A percentile compares a stretch with the other conserved stretches of the same genome.
Conservation (phyloP, 2,113 vertebrate genomes). For the Hyaena hyaena region DNA sequence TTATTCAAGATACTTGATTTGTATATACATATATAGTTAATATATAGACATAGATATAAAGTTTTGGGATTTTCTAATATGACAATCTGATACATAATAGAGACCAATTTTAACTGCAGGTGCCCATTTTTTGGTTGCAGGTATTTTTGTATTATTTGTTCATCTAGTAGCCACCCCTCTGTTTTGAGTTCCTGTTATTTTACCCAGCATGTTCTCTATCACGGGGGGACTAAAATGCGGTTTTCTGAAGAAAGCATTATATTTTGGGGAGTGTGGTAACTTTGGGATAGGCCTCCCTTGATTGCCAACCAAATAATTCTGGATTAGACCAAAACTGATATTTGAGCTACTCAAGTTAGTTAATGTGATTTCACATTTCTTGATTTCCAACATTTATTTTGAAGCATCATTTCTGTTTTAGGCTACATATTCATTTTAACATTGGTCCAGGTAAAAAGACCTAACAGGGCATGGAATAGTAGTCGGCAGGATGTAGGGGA, state of each 20-base stretch:
- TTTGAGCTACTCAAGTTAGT: not conserved
- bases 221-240: not conserved
- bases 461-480: not conserved
- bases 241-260: not conserved
- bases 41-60: not conserved
- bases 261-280: not conserved
- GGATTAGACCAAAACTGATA: not conserved
- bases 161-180: not conserved
- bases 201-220: not conserved
- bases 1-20: not conserved
- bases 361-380: not conserved
- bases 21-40: not conserved
- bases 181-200: not conserved
- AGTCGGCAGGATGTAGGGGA: not conserved
- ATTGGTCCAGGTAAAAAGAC: not conserved
- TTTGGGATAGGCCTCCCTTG: not conserved
- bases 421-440: not conserved
- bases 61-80: not conserved
- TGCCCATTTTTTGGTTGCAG: not conserved
- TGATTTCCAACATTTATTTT: not conserved
- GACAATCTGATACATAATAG: not conserved
- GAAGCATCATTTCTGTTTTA: not conserved
- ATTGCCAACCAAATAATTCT: not conserved
- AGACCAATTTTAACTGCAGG: not conserved
- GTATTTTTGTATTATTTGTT: not conserved